Conservation (phyloP, 2,888 invertebrate genomes). For the Cryptocheilus praepositus region DNA sequence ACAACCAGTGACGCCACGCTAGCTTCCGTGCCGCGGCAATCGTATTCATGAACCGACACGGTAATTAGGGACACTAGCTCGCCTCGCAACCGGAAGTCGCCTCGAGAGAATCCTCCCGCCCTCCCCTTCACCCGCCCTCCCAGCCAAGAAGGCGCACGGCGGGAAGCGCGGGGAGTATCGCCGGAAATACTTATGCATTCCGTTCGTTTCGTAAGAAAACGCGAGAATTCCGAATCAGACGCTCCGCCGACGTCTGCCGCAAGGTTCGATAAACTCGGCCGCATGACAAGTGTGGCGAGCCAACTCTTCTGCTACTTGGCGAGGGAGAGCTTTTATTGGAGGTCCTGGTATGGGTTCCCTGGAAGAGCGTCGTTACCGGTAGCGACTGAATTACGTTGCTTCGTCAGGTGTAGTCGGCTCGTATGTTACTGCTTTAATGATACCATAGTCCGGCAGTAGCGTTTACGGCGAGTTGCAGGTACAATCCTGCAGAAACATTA, state of each 20-base stretch:
- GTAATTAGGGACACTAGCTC: slow-evolving; percentile 75
- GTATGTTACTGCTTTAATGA: too few relatives aligned
- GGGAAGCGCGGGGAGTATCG: slow-evolving; percentile 58
- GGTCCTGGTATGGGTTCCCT: too few relatives aligned
- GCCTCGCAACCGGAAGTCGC: slow-evolving; percentile 74
- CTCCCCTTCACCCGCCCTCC: background rate
- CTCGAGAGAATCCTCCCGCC: slow-evolving; percentile 70
- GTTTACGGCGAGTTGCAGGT: too few relatives aligned
- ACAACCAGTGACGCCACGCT: slow-evolving; percentile 74
- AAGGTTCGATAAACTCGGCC: slow-evolving; percentile 46
- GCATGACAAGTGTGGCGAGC: slow-evolving; percentile 4
- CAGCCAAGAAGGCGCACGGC: slow-evolving; percentile 1
- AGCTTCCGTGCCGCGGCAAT: slow-evolving; percentile 74
- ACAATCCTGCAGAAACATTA: too few relatives aligned
- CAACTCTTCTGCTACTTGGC: too few relatives aligned
- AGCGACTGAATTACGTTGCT: too few relatives aligned
- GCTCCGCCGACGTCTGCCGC: slow-evolving; percentile 17
- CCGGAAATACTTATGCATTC: slow-evolving; percentile 74
- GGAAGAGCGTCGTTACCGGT: too few relatives aligned
- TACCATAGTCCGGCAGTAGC: too few relatives aligned
- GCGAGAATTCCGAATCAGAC: slow-evolving; percentile 61
- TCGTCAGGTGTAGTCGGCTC: too few relatives aligned
- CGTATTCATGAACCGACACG: slow-evolving; percentile 75
- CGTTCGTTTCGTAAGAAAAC: slow-evolving; percentile 69
- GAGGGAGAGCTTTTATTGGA: too few relatives aligned